phyloP scores from a whole-genome alignment of 2,888 invertebrate species.

The Dryococelus australis region DNA sequence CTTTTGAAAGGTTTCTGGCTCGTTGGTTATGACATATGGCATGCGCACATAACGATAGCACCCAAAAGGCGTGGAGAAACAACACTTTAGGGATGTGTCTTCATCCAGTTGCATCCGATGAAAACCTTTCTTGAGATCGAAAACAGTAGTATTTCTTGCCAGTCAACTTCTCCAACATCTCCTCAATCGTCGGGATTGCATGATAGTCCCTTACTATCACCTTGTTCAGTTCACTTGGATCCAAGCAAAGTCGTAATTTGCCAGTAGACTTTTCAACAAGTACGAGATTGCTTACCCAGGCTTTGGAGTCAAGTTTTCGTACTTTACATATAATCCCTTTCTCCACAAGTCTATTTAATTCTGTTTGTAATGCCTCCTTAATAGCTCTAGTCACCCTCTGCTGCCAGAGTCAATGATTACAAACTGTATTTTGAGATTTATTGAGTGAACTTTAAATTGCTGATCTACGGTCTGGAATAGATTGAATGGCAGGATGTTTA shows the following conservation, averaged over 20 bases:
- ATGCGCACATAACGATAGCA: neutral
- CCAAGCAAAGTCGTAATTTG: too few relatives aligned
- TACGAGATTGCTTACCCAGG: too few relatives aligned
- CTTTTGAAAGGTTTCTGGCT: neutral
- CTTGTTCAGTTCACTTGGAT: neutral
- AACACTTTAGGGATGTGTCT: neutral
- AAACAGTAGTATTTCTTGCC: neutral
- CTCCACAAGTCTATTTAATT: neutral
- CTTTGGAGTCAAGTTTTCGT: neutral
- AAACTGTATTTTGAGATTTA: neutral
- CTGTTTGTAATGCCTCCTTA: neutral
- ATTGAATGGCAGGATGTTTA: too few relatives aligned
- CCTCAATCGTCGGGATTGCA: neutral
- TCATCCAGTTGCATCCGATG: neutral
- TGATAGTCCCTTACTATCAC: neutral
- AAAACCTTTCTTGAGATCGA: neutral
- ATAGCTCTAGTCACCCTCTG: neutral
- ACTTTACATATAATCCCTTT: conserved; percentile 3
- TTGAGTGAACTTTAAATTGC: neutral
- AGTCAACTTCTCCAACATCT: too few relatives aligned
- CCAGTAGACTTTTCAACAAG: too few relatives aligned
- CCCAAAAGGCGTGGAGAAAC: neutral
- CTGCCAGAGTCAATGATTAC: neutral
- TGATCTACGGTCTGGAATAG: too few relatives aligned
- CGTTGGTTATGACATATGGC: neutral